Percentiles rank a stretch among this genome's conserved stretches.
Evolutionary conservation across 1,140 invertebrate genomes (phyloP).

Genomic region (Dendrolimus kikuchii): DNA sequence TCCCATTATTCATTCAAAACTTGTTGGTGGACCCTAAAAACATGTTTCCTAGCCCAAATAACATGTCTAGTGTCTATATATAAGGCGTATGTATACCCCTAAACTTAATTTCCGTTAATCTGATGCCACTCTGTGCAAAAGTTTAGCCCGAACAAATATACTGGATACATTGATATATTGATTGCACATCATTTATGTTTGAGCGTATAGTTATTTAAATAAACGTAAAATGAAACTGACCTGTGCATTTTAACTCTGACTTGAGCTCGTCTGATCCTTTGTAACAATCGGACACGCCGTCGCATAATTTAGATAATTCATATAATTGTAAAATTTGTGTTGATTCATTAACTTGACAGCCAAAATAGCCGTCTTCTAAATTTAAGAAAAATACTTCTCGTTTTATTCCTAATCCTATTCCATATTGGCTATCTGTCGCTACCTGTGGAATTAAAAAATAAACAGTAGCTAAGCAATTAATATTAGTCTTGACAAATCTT

Average conservation of each 20-base stretch:
- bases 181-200: too few species aligned
- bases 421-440: constrained; percentile 80
- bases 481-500: neutral
- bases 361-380: constrained; percentile 97
- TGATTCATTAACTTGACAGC: constrained; percentile 96
- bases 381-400: constrained; percentile 96
- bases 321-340: constrained; percentile 94
- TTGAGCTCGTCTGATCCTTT: constrained; percentile 92
- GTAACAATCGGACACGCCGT: constrained; percentile 91
- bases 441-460: constrained; percentile 73
- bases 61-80: too few species aligned
- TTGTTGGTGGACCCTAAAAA: too few species aligned
- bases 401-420: constrained; percentile 86
- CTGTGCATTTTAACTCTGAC: constrained; percentile 93
- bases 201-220: too few species aligned
- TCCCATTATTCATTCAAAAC: too few species aligned
- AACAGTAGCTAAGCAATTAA: neutral
- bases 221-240: constrained; percentile 70
- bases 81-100: too few species aligned
- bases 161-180: too few species aligned
- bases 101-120: too few species aligned
- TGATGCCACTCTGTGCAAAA: too few species aligned
- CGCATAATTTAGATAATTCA: constrained; percentile 95
- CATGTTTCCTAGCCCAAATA: too few species aligned
- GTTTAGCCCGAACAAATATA: too few species aligned